phyloP scores from a whole-genome alignment of 2,113 vertebrate species.

The Seriola quinqueradiata region DNA sequence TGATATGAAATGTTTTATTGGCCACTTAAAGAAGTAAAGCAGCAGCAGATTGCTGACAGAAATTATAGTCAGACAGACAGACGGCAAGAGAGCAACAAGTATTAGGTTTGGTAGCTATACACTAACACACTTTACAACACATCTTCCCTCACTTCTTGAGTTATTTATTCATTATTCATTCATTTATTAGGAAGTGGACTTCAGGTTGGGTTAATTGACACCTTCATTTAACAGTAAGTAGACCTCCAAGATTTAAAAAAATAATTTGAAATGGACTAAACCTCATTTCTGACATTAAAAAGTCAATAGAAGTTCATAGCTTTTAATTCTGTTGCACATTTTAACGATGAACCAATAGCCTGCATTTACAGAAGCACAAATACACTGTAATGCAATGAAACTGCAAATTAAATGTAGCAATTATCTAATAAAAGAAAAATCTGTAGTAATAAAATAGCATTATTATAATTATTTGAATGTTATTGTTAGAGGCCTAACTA shows the following conservation, averaged over 20 bases:
- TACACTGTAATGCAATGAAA: background rate
- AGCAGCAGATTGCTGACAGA: conserved; percentile 4
- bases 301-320: no score
- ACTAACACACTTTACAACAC: conserved; percentile 1
- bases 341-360: background rate
- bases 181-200: background rate
- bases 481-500: no score
- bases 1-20: conserved; percentile 33
- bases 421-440: no score
- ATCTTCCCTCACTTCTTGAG: background rate
- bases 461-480: background rate
- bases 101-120: background rate
- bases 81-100: conserved; percentile 36
- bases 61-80: conserved; percentile 7
- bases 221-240: background rate
- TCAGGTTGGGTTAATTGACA: background rate
- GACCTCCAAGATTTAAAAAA: background rate
- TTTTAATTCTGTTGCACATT: background rate
- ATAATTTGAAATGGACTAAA: background rate
- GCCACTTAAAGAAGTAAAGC: conserved; percentile 13
- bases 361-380: background rate
- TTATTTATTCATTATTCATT: conserved; percentile 15
- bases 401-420: background rate
- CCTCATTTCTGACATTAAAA: background rate
- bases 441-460: no score